Conservation (phyloP, 2,113 vertebrate genomes). For the Tragelaphus buxtoni region DNA sequence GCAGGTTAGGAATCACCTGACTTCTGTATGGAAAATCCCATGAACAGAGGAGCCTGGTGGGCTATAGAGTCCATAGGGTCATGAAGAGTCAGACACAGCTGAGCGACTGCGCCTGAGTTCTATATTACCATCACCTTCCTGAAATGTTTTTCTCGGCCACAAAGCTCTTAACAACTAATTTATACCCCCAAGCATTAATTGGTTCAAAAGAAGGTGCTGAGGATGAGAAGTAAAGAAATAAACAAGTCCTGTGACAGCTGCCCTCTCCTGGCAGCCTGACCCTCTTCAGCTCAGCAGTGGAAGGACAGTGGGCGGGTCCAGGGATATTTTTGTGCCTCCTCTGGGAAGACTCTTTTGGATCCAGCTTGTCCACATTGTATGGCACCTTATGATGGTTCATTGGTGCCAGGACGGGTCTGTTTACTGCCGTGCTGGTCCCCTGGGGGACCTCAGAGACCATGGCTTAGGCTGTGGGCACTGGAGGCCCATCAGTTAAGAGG, state of each 20-base stretch:
- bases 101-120: accelerated
- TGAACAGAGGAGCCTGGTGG: not conserved
- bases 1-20: not conserved
- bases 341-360: not conserved
- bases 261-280: not conserved
- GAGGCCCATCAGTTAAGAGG: not conserved
- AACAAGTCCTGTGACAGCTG: accelerated
- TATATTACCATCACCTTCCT: accelerated
- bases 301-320: not conserved
- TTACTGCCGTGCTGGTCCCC: not conserved
- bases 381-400: not conserved
- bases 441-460: accelerated
- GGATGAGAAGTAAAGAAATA: not conserved
- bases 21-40: not conserved
- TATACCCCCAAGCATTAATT: not conserved
- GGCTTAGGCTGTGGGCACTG: not conserved
- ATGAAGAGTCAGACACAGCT: not conserved
- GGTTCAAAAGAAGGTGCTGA: not conserved
- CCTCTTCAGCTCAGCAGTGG: not conserved
- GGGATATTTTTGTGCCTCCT: constrained; percentile 19
- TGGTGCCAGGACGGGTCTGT: not conserved
- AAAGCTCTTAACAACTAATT: not conserved
- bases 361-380: not conserved
- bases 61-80: not conserved
- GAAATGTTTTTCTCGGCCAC: accelerated